Evolutionary conservation across 2,888 invertebrate genomes (phyloP).

Genomic region (Pyralis farinalis): DNA sequence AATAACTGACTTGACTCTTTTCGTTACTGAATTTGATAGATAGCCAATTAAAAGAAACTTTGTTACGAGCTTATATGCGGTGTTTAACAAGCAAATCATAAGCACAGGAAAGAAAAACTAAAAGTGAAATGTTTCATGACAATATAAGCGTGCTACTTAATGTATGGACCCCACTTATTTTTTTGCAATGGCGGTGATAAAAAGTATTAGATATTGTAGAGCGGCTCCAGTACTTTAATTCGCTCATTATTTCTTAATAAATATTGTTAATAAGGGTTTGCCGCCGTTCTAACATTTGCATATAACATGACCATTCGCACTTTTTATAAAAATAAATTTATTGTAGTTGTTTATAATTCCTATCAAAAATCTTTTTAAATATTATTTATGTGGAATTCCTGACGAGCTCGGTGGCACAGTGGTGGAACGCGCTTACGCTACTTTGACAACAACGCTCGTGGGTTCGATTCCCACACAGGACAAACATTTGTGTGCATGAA

Average conservation of each 20-base stretch:
- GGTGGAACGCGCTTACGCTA: too few species aligned
- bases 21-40: not conserved
- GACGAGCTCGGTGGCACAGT: too few species aligned
- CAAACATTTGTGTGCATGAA: too few species aligned
- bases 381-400: too few species aligned
- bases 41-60: conserved; percentile 4
- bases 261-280: not conserved
- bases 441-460: too few species aligned
- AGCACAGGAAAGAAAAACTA: conserved; percentile 3
- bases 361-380: too few species aligned
- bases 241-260: conserved; percentile 1
- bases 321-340: not conserved
- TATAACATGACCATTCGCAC: not conserved
- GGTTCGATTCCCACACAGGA: too few species aligned
- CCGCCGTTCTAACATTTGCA: not conserved
- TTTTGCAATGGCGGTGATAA: conserved; percentile 1
- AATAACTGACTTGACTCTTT: too few species aligned
- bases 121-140: conserved; percentile 8
- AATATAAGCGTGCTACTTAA: conserved; percentile 9
- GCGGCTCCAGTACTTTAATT: not conserved
- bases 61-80: not conserved
- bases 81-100: conserved; percentile 6
- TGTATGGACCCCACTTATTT: conserved; percentile 4
- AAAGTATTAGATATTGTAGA: not conserved
- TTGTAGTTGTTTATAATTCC: not conserved